A percentile compares a stretch with the other conserved stretches of the same genome.
Conservation (phyloP, 2,797 vertebrate genomes). For the Acanthurus leucopareius region DNA sequence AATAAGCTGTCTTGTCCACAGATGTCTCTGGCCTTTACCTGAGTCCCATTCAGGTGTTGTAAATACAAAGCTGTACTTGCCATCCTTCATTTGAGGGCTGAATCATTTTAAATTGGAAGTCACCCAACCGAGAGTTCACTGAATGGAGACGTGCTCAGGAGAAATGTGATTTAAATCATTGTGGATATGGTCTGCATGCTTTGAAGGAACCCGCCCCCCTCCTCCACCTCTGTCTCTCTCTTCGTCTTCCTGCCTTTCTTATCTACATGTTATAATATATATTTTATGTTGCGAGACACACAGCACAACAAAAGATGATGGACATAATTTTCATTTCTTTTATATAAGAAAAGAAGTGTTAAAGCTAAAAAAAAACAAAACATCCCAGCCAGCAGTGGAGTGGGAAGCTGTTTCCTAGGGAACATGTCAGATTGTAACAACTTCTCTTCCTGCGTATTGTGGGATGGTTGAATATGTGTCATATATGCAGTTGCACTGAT, state of each 20-base stretch:
- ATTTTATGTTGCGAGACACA: slow-evolving; percentile 20
- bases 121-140: slow-evolving; percentile 43
- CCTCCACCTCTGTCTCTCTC: slow-evolving; percentile 12
- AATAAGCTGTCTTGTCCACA: slow-evolving; percentile 38
- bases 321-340: slow-evolving; percentile 35
- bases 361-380: slow-evolving; percentile 29
- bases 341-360: slow-evolving; percentile 37
- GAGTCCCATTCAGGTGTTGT: slow-evolving; percentile 19
- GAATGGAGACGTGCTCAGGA: slow-evolving; percentile 52
- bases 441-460: slow-evolving; percentile 62
- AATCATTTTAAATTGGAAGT: slow-evolving; percentile 66
- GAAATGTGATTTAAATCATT: slow-evolving; percentile 62
- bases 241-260: slow-evolving; percentile 1
- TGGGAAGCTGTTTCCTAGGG: slow-evolving; percentile 75
- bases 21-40: slow-evolving; percentile 8
- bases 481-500: slow-evolving; percentile 40
- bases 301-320: slow-evolving; percentile 20
- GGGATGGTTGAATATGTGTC: slow-evolving; percentile 57
- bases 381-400: slow-evolving; percentile 32
- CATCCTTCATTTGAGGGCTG: slow-evolving; percentile 54
- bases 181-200: slow-evolving; percentile 43
- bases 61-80: slow-evolving; percentile 40
- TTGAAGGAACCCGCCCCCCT: slow-evolving; percentile 27
- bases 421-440: slow-evolving; percentile 68
- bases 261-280: slow-evolving; percentile 9